Conservation (phyloP, 2,797 vertebrate species). For the Buphagus erythrorhynchus region DNA sequence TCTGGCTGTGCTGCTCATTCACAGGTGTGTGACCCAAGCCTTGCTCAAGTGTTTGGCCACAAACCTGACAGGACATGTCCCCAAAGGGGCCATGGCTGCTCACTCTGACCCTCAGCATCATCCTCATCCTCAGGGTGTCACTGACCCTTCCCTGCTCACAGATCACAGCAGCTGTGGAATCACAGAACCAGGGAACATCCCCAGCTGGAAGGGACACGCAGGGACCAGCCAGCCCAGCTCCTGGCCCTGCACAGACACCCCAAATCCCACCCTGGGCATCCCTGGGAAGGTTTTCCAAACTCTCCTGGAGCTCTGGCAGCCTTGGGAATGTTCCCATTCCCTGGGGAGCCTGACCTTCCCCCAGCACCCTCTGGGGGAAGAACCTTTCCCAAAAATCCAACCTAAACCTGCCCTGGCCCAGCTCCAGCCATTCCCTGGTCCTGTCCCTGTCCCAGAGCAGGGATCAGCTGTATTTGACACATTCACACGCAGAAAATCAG, state of each 20-base stretch:
- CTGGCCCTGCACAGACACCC: neutral
- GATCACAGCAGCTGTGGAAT: neutral
- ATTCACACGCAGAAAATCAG: neutral
- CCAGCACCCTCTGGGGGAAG: neutral
- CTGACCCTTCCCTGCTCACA: neutral
- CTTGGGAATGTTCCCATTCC: neutral
- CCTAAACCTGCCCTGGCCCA: rapidly evolving
- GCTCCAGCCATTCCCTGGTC: rapidly evolving
- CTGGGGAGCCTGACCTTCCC: neutral
- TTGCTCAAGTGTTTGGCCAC: neutral
- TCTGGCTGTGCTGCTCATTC: neutral
- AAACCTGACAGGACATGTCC: rapidly evolving
- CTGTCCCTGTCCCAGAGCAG: neutral
- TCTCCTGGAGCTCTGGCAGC: neutral
- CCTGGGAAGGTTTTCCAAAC: neutral
- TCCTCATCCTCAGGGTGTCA: neutral
- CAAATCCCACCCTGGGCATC: neutral
- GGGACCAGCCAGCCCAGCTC: rapidly evolving
- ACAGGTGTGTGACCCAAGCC: neutral
- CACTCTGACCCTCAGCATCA: neutral
- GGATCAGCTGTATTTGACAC: neutral
- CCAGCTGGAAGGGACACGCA: neutral
- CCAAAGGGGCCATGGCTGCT: rapidly evolving
- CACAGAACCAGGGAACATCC: neutral
- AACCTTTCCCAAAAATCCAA: neutral